Conservation (phyloP, 2,888 invertebrate species). For the Maniola hyperantus region DNA sequence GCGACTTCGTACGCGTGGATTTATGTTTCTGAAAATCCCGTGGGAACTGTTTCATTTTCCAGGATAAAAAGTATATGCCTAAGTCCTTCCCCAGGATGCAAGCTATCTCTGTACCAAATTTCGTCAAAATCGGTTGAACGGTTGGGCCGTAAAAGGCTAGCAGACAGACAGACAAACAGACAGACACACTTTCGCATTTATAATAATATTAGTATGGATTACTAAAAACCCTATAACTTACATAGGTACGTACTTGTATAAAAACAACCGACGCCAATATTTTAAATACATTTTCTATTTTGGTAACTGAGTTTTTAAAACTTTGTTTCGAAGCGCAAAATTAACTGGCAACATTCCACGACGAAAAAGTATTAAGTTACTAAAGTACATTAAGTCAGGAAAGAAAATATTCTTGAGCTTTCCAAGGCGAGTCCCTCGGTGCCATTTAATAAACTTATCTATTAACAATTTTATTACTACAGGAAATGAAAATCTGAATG, state of each 20-base stretch:
- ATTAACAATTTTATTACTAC: conserved; percentile 65
- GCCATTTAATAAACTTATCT: conserved; percentile 56
- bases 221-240: not conserved
- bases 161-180: too few relatives aligned
- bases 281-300: conserved; percentile 25
- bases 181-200: too few relatives aligned
- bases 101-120: too few relatives aligned
- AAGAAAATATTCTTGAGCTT: conserved; percentile 33
- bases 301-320: conserved; percentile 36
- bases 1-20: too few relatives aligned
- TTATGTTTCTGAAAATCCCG: too few relatives aligned
- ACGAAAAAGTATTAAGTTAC: conserved; percentile 34
- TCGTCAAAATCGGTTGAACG: too few relatives aligned
- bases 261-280: conserved; percentile 1
- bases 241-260: not conserved
- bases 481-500: conserved; percentile 70
- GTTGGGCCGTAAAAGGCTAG: too few relatives aligned
- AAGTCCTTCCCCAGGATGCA: too few relatives aligned
- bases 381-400: conserved; percentile 41
- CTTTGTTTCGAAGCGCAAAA: conserved; percentile 34
- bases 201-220: too few relatives aligned
- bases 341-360: conserved; percentile 37
- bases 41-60: too few relatives aligned
- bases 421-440: conserved; percentile 38
- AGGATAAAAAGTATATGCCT: too few relatives aligned